Evolutionary conservation across 2,113 vertebrate genomes (phyloP).

Genomic region (Cebidichthys violaceus): DNA sequence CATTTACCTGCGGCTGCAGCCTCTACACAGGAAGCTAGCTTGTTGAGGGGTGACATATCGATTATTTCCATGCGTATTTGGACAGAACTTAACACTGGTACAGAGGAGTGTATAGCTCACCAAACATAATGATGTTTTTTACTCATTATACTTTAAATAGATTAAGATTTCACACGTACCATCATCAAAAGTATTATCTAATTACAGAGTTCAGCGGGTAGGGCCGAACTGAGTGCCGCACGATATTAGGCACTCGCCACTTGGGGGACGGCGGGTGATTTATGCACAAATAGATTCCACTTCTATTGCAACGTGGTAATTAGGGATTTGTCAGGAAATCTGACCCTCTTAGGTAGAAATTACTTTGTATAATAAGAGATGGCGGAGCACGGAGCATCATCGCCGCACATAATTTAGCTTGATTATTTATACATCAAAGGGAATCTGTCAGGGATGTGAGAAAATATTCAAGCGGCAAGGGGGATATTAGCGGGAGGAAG

Average conservation of each 20-base stretch:
- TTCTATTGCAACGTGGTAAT: conserved; percentile 94
- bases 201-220: conserved; percentile 94
- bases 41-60: conserved; percentile 77
- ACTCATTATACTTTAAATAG: conserved; percentile 93
- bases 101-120: conserved; percentile 87
- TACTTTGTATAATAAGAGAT: conserved; percentile 98
- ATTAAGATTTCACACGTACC: conserved; percentile 97
- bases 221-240: conserved; percentile 87
- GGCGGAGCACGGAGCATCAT: conserved; percentile 88
- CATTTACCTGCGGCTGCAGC: conserved; percentile 88
- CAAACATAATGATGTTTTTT: conserved; percentile 46
- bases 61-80: conserved; percentile 90
- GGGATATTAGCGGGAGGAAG: conserved; percentile 68
- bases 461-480: conserved; percentile 91
- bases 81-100: conserved; percentile 21
- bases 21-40: not conserved
- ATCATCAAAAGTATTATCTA: conserved; percentile 96
- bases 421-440: conserved; percentile 99
- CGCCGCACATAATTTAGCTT: conserved; percentile 94
- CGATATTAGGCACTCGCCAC: conserved; percentile 91
- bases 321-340: conserved; percentile 99
- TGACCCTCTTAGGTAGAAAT: conserved; percentile 99
- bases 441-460: conserved; percentile 89
- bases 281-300: conserved; percentile 97
- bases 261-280: conserved; percentile 89